Evolutionary conservation across 1,140 invertebrate genomes (phyloP).

Genomic region (Subanguina moxae): DNA sequence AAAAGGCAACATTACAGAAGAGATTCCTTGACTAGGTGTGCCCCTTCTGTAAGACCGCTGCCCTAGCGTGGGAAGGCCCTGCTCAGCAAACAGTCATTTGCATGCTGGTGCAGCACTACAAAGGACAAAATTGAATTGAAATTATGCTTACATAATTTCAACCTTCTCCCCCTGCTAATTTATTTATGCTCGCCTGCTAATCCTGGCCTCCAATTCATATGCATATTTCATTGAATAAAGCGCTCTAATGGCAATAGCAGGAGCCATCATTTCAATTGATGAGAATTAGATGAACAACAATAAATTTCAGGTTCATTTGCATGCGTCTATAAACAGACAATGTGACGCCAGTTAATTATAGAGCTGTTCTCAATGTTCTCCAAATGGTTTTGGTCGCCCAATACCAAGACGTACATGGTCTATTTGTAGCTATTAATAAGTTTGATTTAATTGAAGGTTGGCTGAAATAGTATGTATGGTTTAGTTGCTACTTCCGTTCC

Average conservation of each 20-base stretch:
- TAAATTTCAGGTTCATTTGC: not conserved
- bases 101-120: not conserved
- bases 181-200: not conserved
- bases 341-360: too few relatives aligned
- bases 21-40: not conserved
- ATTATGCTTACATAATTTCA: not conserved
- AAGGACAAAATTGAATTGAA: not conserved
- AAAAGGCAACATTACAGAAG: slow-evolving; percentile 4
- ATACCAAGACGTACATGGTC: too few relatives aligned
- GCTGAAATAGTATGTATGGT: too few relatives aligned
- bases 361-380: too few relatives aligned
- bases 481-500: too few relatives aligned
- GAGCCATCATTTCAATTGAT: not conserved
- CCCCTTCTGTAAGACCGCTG: not conserved
- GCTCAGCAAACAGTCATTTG: too few relatives aligned
- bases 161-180: not conserved
- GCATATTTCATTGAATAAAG: slow-evolving; percentile 7
- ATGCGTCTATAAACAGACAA: too few relatives aligned
- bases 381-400: too few relatives aligned
- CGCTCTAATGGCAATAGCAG: not conserved
- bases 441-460: too few relatives aligned
- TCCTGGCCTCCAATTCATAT: not conserved
- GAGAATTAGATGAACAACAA: not conserved
- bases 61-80: not conserved
- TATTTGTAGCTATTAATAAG: too few relatives aligned